Base-by-base conservation (phyloP, 2,888 invertebrate genomes). In the Mythimna vitellina region DNA sequence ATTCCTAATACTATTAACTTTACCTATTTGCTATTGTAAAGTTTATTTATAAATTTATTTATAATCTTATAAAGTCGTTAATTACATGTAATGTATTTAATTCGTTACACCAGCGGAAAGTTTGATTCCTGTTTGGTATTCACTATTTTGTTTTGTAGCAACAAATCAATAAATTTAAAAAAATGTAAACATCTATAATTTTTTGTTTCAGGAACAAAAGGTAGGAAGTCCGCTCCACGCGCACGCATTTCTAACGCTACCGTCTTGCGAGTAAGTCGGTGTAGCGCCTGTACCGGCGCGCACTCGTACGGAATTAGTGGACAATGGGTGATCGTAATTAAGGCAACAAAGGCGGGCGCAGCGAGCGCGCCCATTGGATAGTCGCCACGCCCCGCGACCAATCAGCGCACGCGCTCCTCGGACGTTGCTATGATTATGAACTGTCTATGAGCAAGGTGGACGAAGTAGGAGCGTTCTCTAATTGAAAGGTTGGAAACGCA, bases 261-360 rank as follows among this genome's bases (percentile, higher is more conserved):
- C 12, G 4, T 61, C 0, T 12, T 22, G 4, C 17, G 58, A 38
- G 49, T 25, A 54, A 32, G n/a, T 25, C 25, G 20, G 32, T 35
- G 38, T 62, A 65, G 62, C 56, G 75, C 14, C 38, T 61, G 66
- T 35, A 38, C 25, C 46, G 38, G 67, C 75, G 35, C 9, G 65
- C 60, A 56, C 38, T 32, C 1, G 57, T 5, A 20, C 32, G n/a
- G 46, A 70, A 76, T 75, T 76, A 76, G 70, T 74, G 78, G 73
- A 86, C 85, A 86, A 86, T 80, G 63, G 78, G 57, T 69, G 73
- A 65, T 76, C 63, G 81, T 83, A 86, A 86, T 84, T 84, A 84
- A 83, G 68, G 63, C 73, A 83, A 80, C 69, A 81, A 78, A 81
- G 85, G 79, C 86, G 79, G 70, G 70, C 70, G 57, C 73, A n/a